phyloP scores from a whole-genome alignment of 2,888 invertebrate species.

The Synanthedon myopaeformis region DNA sequence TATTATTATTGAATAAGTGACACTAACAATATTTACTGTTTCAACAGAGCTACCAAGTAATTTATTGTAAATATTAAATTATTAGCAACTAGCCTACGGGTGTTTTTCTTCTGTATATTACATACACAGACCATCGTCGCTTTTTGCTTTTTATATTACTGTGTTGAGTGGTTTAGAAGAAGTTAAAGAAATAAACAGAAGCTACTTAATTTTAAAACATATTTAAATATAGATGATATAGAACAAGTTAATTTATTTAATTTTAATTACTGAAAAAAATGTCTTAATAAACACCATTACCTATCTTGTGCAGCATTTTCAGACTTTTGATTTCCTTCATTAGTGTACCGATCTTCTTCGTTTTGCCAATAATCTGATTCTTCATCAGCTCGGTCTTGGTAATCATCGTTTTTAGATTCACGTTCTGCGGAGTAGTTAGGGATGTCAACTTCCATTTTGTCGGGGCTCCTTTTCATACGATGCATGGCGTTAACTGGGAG shows the following conservation, averaged over 20 bases:
- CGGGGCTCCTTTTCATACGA: conserved; percentile 21
- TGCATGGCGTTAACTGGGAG: conserved; percentile 1
- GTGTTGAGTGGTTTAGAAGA: no score
- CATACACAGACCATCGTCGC: no score
- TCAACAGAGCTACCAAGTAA: no score
- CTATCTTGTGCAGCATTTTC: conserved; percentile 15
- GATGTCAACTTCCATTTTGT: conserved; percentile 21
- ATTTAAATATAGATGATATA: background rate
- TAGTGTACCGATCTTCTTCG: conserved; percentile 14
- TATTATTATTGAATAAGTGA: no score
- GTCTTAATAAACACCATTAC: conserved; percentile 7
- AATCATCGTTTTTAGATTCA: conserved; percentile 10
- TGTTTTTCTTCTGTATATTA: no score
- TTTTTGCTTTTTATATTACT: no score
- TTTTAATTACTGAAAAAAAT: background rate
- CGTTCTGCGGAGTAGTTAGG: conserved; percentile 16
- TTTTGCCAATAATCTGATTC: conserved; percentile 22
- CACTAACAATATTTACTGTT: no score
- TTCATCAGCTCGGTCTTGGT: conserved; percentile 16
- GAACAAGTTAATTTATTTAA: background rate
- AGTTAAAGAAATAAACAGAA: no score
- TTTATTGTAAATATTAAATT: no score
- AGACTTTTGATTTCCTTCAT: conserved; percentile 13
- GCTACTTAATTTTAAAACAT: no score
- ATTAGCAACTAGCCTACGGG: no score